phyloP scores from a whole-genome alignment of 2,888 invertebrate species.

The Tipula helvola region DNA sequence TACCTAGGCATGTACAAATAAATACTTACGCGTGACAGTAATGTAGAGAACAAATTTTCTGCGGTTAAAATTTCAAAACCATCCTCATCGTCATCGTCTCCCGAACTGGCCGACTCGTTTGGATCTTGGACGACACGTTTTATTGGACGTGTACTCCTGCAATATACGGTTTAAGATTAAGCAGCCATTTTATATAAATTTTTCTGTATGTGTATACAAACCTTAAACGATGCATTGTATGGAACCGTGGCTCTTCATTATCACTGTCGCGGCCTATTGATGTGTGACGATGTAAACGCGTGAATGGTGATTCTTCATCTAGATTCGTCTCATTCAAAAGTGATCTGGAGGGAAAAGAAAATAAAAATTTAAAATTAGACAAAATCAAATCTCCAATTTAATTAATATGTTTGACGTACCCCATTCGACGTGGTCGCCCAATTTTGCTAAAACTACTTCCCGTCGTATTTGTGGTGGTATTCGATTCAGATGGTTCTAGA shows the following conservation, averaged over 20 bases:
- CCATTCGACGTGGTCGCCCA: slow-evolving; percentile 49
- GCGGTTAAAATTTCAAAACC: slow-evolving; percentile 85
- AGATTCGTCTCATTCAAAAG: slow-evolving; percentile 57
- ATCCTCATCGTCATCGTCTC: slow-evolving; percentile 79
- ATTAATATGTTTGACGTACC: slow-evolving; percentile 36
- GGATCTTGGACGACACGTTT: slow-evolving; percentile 45
- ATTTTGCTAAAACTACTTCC: slow-evolving; percentile 34
- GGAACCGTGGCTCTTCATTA: slow-evolving; percentile 39
- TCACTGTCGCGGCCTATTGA: slow-evolving; percentile 46
- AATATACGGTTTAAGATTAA: slow-evolving; percentile 8
- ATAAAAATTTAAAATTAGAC: neutral
- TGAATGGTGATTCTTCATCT: slow-evolving; percentile 51
- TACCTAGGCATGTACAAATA: too few species aligned
- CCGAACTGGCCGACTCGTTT: slow-evolving; percentile 77
- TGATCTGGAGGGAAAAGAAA: slow-evolving; percentile 35
- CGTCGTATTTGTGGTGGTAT: slow-evolving; percentile 42
- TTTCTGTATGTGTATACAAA: slow-evolving; percentile 20
- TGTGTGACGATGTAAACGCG: slow-evolving; percentile 42
- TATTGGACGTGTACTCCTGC: slow-evolving; percentile 53
- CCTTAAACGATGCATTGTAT: slow-evolving; percentile 52
- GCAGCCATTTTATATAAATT: neutral
- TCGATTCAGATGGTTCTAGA: slow-evolving; percentile 58
- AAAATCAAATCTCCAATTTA: neutral
- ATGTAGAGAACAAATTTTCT: slow-evolving; percentile 78
- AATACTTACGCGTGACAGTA: slow-evolving; percentile 59